Evolutionary conservation across 1,140 invertebrate species (phyloP).

Genomic region (Apis cerana): DNA sequence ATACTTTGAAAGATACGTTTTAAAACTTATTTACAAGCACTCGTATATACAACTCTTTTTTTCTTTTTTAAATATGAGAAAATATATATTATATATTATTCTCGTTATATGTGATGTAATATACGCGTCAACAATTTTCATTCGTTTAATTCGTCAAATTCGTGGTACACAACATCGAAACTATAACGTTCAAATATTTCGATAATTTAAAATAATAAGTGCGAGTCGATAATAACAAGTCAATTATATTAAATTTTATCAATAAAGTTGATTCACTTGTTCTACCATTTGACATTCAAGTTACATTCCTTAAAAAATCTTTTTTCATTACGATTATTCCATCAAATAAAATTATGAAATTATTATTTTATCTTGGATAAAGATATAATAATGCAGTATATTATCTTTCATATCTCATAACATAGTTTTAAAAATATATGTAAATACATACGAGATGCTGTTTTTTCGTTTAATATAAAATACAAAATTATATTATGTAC

Average conservation of each 20-base stretch:
- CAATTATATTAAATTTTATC: conserved; percentile 43
- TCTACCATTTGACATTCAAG: conserved; percentile 1
- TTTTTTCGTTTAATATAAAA: too few relatives aligned
- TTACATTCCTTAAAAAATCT: not conserved
- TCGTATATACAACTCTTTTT: not conserved
- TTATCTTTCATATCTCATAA: not conserved
- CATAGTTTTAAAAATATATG: not conserved
- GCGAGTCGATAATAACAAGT: conserved; percentile 20
- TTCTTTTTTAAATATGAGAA: not conserved
- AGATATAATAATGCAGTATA: not conserved
- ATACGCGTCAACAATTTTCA: not conserved
- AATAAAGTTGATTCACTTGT: conserved; percentile 46
- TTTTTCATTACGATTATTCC: not conserved
- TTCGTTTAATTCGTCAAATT: not conserved
- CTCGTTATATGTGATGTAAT: not conserved
- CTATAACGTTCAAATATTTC: conserved; percentile 3
- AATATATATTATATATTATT: not conserved
- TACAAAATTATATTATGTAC: too few relatives aligned
- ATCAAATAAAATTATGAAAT: too few relatives aligned
- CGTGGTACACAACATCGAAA: not conserved
- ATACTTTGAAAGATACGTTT: not conserved
- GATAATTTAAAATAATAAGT: conserved; percentile 11
- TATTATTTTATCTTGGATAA: not conserved
- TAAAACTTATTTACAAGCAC: not conserved
- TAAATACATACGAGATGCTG: too few relatives aligned